Evolutionary conservation across 2,888 invertebrate genomes (phyloP).

Genomic region (Dryobota labecula): DNA sequence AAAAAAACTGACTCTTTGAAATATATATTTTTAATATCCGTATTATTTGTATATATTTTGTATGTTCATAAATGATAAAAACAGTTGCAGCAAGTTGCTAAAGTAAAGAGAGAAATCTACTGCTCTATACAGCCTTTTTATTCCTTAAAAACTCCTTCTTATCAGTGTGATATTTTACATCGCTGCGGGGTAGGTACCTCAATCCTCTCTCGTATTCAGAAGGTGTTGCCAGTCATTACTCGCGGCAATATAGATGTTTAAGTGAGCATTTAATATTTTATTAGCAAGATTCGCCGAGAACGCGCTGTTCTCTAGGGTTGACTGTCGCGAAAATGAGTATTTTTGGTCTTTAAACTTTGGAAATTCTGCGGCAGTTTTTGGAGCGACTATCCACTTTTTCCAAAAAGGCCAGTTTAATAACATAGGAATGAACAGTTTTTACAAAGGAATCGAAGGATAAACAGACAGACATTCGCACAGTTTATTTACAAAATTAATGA

Average conservation of each 20-base stretch:
- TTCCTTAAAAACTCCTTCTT: conserved; percentile 29
- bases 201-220: conserved; percentile 84
- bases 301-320: conserved; percentile 73
- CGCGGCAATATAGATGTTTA: conserved; percentile 87
- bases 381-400: neutral
- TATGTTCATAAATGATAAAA: neutral
- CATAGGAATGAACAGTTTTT: neutral
- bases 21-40: neutral
- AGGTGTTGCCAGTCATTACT: conserved; percentile 88
- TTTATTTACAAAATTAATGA: too few species aligned
- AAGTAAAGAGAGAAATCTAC: neutral
- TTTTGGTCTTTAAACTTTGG: neutral
- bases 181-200: conserved; percentile 51
- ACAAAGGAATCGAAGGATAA: too few species aligned
- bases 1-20: neutral
- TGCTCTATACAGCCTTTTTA: neutral
- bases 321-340: neutral
- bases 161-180: conserved; percentile 53
- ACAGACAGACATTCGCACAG: too few species aligned
- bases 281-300: conserved; percentile 84
- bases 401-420: neutral
- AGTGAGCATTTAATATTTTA: conserved; percentile 87
- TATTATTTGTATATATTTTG: neutral
- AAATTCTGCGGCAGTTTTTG: neutral
- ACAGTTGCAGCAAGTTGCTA: too few species aligned